phyloP scores from a whole-genome alignment of 2,888 invertebrate species.

The Agrypnus murinus region DNA sequence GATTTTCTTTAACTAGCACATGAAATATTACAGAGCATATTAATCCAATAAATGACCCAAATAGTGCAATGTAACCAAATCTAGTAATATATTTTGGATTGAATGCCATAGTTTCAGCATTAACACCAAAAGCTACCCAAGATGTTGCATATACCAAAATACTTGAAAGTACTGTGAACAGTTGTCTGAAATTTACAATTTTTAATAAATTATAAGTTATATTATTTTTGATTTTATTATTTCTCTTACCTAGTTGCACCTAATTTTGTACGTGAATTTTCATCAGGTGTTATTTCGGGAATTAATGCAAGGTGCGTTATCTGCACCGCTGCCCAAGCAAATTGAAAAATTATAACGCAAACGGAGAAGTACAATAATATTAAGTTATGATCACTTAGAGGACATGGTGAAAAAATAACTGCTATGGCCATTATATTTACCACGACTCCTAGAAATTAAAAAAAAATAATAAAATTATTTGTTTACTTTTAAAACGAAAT shows the following conservation, averaged over 20 bases:
- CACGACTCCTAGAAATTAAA: constrained; percentile 72
- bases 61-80: constrained; percentile 81
- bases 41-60: constrained; percentile 79
- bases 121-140: constrained; percentile 81
- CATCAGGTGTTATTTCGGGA: constrained; percentile 84
- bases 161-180: constrained; percentile 91
- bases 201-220: not conserved
- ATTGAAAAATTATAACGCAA: constrained; percentile 89
- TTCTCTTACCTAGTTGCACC: constrained; percentile 82
- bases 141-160: constrained; percentile 87
- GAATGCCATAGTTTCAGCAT: constrained; percentile 68
- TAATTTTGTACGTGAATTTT: constrained; percentile 83
- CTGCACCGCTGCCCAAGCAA: constrained; percentile 95
- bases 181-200: constrained; percentile 80
- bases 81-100: constrained; percentile 79
- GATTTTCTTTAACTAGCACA: constrained; percentile 77
- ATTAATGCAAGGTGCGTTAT: constrained; percentile 94
- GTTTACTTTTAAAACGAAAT: constrained; percentile 25
- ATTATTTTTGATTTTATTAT: constrained; percentile 5
- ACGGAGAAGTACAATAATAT: constrained; percentile 84
- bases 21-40: constrained; percentile 84
- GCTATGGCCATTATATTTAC: too few species aligned
- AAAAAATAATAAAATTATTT: not conserved
- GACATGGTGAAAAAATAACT: constrained; percentile 83
- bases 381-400: too few species aligned